Conservation (phyloP, 2,797 vertebrate genomes). For the Falco berigora region DNA sequence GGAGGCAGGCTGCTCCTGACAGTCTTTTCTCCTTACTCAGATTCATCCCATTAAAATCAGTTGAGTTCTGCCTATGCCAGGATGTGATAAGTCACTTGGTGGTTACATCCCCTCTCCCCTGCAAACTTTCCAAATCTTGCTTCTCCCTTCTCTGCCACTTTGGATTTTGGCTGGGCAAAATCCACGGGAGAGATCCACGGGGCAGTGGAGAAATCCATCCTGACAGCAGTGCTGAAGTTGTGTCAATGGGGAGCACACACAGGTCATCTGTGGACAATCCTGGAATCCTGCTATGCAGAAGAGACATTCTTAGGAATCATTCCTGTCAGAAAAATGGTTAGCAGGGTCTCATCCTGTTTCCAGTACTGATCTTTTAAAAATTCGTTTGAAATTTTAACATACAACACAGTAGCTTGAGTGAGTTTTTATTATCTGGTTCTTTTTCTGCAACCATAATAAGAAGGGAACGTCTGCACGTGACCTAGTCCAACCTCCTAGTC, state of each 20-base stretch:
- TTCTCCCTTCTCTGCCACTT: background rate
- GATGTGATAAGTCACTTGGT: background rate
- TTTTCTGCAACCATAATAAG: background rate
- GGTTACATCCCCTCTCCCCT: background rate
- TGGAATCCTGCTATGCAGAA: background rate
- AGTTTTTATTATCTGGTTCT: background rate
- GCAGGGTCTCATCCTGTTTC: background rate
- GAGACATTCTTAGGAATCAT: background rate
- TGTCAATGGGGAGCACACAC: background rate
- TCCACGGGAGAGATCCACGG: background rate
- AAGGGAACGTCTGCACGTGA: background rate
- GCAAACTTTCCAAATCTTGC: background rate
- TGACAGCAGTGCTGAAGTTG: background rate
- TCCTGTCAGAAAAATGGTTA: background rate
- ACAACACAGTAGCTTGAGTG: background rate
- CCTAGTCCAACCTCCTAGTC: background rate
- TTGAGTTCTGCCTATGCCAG: background rate
- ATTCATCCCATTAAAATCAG: background rate
- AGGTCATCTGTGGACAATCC: background rate
- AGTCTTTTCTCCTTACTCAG: background rate
- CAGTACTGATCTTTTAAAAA: background rate
- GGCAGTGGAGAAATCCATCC: background rate
- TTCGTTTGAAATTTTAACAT: background rate
- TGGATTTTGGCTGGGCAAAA: background rate
- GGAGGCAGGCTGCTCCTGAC: background rate